Conservation (phyloP, 2,797 vertebrate genomes). For the Parauchenoglanis punctatus region DNA sequence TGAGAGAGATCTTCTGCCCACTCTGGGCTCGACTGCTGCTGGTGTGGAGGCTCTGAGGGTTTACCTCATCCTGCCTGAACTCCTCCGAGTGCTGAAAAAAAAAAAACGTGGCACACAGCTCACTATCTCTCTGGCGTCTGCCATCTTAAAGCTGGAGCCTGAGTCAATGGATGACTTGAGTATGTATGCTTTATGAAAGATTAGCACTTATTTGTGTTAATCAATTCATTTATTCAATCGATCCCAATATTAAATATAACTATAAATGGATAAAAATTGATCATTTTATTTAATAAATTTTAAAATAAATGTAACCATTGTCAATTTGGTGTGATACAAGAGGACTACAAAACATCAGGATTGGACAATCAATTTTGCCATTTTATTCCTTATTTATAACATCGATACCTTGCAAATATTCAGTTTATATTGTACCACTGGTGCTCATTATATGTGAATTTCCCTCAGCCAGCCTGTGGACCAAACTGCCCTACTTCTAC, state of each 20-base stretch:
- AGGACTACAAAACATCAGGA: too few relatives aligned
- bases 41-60: conserved; percentile 69
- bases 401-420: not conserved
- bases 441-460: conserved; percentile 10
- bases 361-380: too few relatives aligned
- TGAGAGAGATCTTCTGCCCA: conserved; percentile 52
- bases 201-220: not conserved
- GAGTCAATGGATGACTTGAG: conserved; percentile 21
- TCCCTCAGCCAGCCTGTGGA: conserved; percentile 69
- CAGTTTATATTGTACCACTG: not conserved
- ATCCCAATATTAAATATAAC: too few relatives aligned
- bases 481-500: conserved; percentile 61
- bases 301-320: too few relatives aligned
- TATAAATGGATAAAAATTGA: too few relatives aligned
- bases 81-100: conserved; percentile 54
- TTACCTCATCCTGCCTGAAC: conserved; percentile 72
- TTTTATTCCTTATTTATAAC: not conserved
- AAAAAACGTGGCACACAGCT: not conserved
- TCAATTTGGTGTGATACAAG: too few relatives aligned
- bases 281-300: too few relatives aligned
- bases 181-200: not conserved
- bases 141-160: conserved; percentile 56
- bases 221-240: too few relatives aligned
- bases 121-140: conserved; percentile 54
- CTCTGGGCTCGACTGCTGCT: conserved; percentile 53